Evolutionary conservation across 1,140 invertebrate species (phyloP), one percentile per base, ranked within the genome.

Genomic region (Bathynomus jamesi): DNA sequence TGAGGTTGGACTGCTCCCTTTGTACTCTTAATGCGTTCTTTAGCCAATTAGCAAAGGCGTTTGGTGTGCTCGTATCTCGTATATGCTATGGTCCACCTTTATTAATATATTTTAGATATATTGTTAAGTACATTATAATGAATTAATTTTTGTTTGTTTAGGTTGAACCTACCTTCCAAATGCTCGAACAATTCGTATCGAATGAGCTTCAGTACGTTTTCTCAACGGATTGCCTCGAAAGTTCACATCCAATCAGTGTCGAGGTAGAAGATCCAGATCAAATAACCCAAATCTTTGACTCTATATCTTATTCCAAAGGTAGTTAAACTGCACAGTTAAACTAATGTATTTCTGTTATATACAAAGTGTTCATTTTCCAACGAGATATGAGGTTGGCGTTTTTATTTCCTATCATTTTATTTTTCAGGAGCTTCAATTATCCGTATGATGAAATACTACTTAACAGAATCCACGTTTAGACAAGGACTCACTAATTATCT

Each of bases 211-310:
- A 95, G 72, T 86, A 86, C 69, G 92, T 94, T 0, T 91, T 96
- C 89, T 31, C 89, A 90, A 0, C 94, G 61, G 95, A 98, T 80
- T 88, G 91, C 4, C 82, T 96, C 4, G 89, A 90, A 40, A 89
- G 92, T 0, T 96, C 94, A 0, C 95, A 97, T 83, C 93, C 94
- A 24, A 93, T 98, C 75, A 95, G 91, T 0, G 87, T 95, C 3
- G 87, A 89, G 74, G 94, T 98, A 0, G 85, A 86, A 1, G 89
- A 95, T 82, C 93, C 94, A 0, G 90, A 93, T 78, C 93, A 98
- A 83, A 96, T 98, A 13, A 90, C 89, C 72, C 92, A 96, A 81
- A 94, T 97, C 69, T 98, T 98, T 81, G 95, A 98, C 81, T 85
- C 87, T 61, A 98, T 98, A 74, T 96, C 94, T 0, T 98, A 98